Evolutionary conservation across 2,113 vertebrate species (phyloP).

Genomic region (Cyphomyrus discorhynchus): DNA sequence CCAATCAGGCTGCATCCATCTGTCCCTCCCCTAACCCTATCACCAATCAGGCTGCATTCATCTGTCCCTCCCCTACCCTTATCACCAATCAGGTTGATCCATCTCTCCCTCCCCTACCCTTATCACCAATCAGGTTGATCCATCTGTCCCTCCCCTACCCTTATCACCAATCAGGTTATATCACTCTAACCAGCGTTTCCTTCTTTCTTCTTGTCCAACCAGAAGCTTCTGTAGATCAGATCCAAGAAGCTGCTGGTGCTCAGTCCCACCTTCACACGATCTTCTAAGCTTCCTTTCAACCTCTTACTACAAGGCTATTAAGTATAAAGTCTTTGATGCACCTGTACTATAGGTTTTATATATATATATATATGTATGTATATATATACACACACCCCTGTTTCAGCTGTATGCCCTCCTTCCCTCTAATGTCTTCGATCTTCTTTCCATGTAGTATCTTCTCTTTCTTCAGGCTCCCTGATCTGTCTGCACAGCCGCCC

Average conservation of each 20-base stretch:
- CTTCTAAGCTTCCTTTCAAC: not conserved
- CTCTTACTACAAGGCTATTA: not conserved
- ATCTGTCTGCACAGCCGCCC: not conserved
- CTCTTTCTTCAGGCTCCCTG: not conserved
- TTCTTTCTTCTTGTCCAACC: not conserved
- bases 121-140: too few relatives aligned
- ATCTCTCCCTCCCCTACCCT: not conserved
- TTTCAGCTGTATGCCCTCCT: not conserved
- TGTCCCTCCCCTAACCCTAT: not conserved
- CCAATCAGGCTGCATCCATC: not conserved
- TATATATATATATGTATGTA: not conserved
- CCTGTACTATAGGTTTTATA: not conserved
- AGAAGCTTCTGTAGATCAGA: not conserved
- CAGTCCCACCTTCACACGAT: not conserved
- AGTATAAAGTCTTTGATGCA: not conserved
- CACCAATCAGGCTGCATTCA: not conserved
- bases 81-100: not conserved
- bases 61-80: not conserved
- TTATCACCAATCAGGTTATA: not conserved
- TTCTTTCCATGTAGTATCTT: not conserved
- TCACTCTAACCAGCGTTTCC: not conserved
- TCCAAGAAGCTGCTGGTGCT: not conserved
- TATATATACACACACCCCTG: not conserved
- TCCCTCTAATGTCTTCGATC: not conserved
- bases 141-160: not conserved